Conservation (phyloP, 1,140 invertebrate species). For the Pectinophora gossypiella region DNA sequence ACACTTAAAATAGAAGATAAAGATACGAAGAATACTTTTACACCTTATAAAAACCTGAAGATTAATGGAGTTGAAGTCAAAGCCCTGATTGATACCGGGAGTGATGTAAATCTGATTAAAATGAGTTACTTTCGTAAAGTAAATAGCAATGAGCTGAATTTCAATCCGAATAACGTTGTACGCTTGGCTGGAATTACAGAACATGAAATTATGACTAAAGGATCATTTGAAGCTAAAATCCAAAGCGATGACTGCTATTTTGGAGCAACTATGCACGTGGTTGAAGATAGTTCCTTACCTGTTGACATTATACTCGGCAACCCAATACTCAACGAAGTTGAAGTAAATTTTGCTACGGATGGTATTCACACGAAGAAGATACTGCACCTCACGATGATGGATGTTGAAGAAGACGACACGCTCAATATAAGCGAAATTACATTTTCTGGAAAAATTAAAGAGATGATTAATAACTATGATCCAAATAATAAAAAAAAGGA, state of each 20-base stretch:
- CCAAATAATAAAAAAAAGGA: conserved; percentile 5
- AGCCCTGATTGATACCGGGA: conserved; percentile 18
- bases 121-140: conserved; percentile 5
- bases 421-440: conserved; percentile 4
- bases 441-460: conserved; percentile 10
- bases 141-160: not conserved
- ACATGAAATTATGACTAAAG: conserved; percentile 11
- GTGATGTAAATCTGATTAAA: conserved; percentile 16
- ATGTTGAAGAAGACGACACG: not conserved
- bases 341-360: conserved; percentile 14
- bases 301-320: conserved; percentile 15
- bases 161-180: not conserved
- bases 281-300: conserved; percentile 18
- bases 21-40: conserved; percentile 5
- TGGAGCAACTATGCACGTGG: conserved; percentile 13
- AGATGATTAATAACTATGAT: conserved; percentile 9
- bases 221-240: conserved; percentile 10
- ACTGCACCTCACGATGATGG: conserved; percentile 2
- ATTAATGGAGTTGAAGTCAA: conserved; percentile 9
- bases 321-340: conserved; percentile 17
- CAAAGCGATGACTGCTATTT: conserved; percentile 14
- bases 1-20: conserved; percentile 10
- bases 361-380: conserved; percentile 11
- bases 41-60: conserved; percentile 11
- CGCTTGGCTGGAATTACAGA: conserved; percentile 13